phyloP scores from a whole-genome alignment of 2,888 invertebrate genomes.

The Lacanobia wlatinum region DNA sequence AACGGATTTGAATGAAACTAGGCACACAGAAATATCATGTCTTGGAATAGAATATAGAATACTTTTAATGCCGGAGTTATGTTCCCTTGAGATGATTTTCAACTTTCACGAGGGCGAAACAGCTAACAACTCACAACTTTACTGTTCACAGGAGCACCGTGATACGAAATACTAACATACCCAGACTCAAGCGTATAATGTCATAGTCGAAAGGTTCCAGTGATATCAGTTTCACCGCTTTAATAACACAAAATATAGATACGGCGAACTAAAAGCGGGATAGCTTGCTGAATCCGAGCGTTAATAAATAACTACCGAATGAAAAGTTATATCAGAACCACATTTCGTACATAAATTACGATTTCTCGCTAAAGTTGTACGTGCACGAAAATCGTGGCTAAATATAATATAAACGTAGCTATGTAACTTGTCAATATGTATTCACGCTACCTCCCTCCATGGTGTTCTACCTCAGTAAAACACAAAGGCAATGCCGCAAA shows the following conservation, averaged over 20 bases:
- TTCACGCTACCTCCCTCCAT: slow-evolving; percentile 17
- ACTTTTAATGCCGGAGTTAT: too few species aligned
- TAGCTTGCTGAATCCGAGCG: slow-evolving; percentile 45
- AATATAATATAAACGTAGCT: slow-evolving; percentile 33
- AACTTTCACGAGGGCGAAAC: too few species aligned
- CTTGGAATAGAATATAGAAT: too few species aligned
- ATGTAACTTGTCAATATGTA: slow-evolving; percentile 40
- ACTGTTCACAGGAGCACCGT: neutral
- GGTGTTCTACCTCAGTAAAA: slow-evolving; percentile 29
- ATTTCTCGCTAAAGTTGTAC: slow-evolving; percentile 56
- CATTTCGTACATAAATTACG: slow-evolving; percentile 61
- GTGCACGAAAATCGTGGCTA: slow-evolving; percentile 34
- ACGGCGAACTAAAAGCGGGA: slow-evolving; percentile 26
- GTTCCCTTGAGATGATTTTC: too few species aligned
- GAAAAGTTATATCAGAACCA: slow-evolving; percentile 61
- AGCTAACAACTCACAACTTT: slow-evolving; percentile 4
- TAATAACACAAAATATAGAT: slow-evolving; percentile 34
- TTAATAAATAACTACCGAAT: slow-evolving; percentile 62
- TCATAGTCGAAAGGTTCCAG: slow-evolving; percentile 17
- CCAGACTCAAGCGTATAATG: slow-evolving; percentile 30
- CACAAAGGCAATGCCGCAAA: slow-evolving; percentile 22
- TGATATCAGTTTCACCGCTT: slow-evolving; percentile 35
- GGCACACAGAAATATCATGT: too few species aligned
- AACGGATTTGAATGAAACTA: too few species aligned
- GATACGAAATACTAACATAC: slow-evolving; percentile 30